Evolutionary conservation across 1,140 invertebrate genomes (phyloP), one percentile per base, ranked within the genome.

Genomic region (Popillia japonica): DNA sequence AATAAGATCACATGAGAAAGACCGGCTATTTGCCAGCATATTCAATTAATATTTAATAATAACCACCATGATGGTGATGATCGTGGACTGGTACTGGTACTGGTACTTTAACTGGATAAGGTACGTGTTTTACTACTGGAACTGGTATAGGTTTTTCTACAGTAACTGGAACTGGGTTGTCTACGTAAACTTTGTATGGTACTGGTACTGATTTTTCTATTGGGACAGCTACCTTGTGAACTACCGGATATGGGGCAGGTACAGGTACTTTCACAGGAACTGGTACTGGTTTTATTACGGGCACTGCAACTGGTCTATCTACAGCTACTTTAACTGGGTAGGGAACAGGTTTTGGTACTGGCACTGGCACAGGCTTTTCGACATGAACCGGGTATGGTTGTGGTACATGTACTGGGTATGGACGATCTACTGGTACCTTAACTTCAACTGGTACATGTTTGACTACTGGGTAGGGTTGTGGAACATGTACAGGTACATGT

Each of bases 391-490:
- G 88, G 34, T 84, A 81, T 73, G 86, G 86, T 77, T 86, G 84
- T 22, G 89, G 89, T 14, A 88, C 85, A 1, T 87, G 88, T 8
- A 90, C 88, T 80, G 88, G 6, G 89, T 88, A 23, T 86, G 91
- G 91, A 79, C 89, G 75, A 34, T 76, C 75, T 3, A 23, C 88
- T 7, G 90, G 90, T 59, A 91, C 88, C 27, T 87, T 88, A 7
- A 92, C 90, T 86, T 92, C 90, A 27, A 92, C 90, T 40, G 90
- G 90, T 79, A 91, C 90, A 27, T 90, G 91, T 3, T 92, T 86
- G 79, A 89, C 90, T 0, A 94, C 92, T 48, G 92, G 92, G 76
- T 92, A 91, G 0, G 93, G 93, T 48, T 92, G 89, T 77, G 89
- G 89, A 40, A 93, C 90, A 81, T 91, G 91, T 76, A 93, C 91